A percentile compares a stretch with the other conserved stretches of the same genome.
Evolutionary conservation across 2,113 vertebrate species (phyloP).

Genomic region (Parotia lawesii): DNA sequence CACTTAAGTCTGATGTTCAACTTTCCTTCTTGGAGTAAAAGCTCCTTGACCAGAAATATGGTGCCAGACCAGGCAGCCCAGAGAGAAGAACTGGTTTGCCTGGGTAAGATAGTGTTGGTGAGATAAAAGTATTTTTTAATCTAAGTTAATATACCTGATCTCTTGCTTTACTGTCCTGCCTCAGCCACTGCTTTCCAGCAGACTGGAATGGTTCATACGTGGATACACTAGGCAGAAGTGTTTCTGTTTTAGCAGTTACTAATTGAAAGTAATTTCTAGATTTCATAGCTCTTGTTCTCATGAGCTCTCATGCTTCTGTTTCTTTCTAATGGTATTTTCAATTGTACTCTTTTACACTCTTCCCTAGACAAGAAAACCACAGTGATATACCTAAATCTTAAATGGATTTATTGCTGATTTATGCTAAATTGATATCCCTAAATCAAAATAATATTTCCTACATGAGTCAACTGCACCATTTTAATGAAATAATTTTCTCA

Average conservation of each 20-base stretch:
- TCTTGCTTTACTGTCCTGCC: not conserved
- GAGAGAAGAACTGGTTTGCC: not conserved
- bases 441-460: slow-evolving; percentile 1
- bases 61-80: not conserved
- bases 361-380: not conserved
- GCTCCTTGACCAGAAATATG: not conserved
- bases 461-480: not conserved
- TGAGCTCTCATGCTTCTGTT: not conserved
- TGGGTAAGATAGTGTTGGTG: not conserved
- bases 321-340: not conserved
- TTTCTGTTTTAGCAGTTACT: not conserved
- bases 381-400: not conserved
- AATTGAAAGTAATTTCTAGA: not conserved
- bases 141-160: not conserved
- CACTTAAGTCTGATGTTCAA: rapidly evolving
- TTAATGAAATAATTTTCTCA: slow-evolving; percentile 2
- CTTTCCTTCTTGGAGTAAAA: not conserved
- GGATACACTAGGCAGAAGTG: not conserved
- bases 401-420: slow-evolving; percentile 1
- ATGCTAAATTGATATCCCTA: not conserved
- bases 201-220: not conserved
- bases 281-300: not conserved
- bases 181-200: not conserved
- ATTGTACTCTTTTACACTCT: not conserved
- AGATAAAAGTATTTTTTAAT: not conserved